These are phyloP conservation scores for Damaliscus lunatus DNA, from an alignment of 2,113 vertebrate species.

Conservation along the genomic window DNA sequence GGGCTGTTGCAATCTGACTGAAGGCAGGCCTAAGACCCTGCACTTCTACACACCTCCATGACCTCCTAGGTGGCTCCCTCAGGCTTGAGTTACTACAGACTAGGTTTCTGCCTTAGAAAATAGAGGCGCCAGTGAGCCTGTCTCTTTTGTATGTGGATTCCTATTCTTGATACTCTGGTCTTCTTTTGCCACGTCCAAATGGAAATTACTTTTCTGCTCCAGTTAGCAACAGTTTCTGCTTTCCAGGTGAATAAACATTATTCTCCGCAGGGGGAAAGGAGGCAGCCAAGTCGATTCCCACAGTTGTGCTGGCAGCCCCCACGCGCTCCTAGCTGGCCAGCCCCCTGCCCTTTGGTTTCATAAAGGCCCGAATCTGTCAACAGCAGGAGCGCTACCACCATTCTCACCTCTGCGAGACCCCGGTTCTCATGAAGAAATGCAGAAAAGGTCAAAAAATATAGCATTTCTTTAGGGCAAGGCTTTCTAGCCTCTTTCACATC, in stretches of 20 bases:
- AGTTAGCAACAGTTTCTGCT: constrained; percentile 66
- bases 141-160: constrained; percentile 15
- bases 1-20: not conserved
- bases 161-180: constrained; percentile 36
- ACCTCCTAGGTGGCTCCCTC: not conserved
- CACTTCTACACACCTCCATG: not conserved
- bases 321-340: not conserved
- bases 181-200: constrained; percentile 54
- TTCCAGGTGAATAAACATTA: constrained; percentile 65
- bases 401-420: not conserved
- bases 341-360: not conserved
- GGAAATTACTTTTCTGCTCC: constrained; percentile 72
- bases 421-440: not conserved
- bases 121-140: not conserved
- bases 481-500: not conserved
- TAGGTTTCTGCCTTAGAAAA: constrained; percentile 11
- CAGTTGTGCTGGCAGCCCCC: constrained; percentile 36
- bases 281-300: constrained; percentile 27
- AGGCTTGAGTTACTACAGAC: not conserved
- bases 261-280: constrained; percentile 47
- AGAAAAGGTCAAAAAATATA: constrained; percentile 17
- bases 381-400: not conserved
- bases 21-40: not conserved
- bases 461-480: not conserved
- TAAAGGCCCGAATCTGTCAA: not conserved